Conservation (phyloP, 2,888 invertebrate genomes). For the Ormyrus thymus region DNA sequence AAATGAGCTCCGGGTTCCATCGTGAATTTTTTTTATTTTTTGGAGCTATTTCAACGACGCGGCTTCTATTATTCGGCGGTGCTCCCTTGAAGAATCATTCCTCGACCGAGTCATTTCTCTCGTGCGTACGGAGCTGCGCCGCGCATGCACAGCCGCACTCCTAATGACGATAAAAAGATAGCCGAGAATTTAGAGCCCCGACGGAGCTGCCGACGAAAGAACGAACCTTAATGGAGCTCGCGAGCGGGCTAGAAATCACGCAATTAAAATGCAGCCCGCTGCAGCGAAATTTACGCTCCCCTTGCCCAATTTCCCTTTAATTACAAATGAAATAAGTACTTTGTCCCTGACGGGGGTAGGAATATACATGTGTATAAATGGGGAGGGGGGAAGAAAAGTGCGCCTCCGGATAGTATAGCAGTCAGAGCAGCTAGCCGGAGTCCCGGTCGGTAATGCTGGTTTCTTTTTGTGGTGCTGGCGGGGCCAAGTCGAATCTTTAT, state of each 20-base stretch:
- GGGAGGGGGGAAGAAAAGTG: too few relatives aligned
- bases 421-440: background rate
- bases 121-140: background rate
- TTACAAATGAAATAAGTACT: slow-evolving; percentile 48
- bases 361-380: too few relatives aligned
- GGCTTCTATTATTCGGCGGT: background rate
- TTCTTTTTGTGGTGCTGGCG: slow-evolving; percentile 63
- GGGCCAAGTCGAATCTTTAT: slow-evolving; percentile 67
- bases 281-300: slow-evolving; percentile 37
- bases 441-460: slow-evolving; percentile 59
- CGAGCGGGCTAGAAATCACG: slow-evolving; percentile 20
- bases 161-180: slow-evolving; percentile 35
- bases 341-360: background rate
- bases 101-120: background rate
- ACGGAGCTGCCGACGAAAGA: slow-evolving; percentile 1
- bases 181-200: background rate
- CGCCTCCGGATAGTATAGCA: too few relatives aligned
- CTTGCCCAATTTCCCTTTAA: slow-evolving; percentile 49
- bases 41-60: slow-evolving; percentile 39
- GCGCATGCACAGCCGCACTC: too few relatives aligned
- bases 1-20: slow-evolving; percentile 44
- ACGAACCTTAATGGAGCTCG: slow-evolving; percentile 45
- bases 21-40: slow-evolving; percentile 30
- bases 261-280: slow-evolving; percentile 16
- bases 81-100: background rate